Conservation (phyloP, 1,140 invertebrate genomes). For the Anoplolepis gracilipes region DNA sequence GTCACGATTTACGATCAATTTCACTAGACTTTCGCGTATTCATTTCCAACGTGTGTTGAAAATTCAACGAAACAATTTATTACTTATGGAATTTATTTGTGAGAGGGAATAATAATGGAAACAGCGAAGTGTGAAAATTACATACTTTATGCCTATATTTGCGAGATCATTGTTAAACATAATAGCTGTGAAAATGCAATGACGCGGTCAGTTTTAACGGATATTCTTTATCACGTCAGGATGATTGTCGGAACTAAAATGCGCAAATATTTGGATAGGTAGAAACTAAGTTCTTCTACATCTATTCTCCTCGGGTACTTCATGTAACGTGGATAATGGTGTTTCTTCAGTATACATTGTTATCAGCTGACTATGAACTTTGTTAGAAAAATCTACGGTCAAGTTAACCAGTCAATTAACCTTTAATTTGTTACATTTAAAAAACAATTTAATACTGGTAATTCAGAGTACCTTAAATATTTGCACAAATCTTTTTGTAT, state of each 20-base stretch:
- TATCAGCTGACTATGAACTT: constrained; percentile 58
- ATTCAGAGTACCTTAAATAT: constrained; percentile 15
- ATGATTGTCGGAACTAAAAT: constrained; percentile 53
- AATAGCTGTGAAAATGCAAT: constrained; percentile 20
- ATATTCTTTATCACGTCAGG: constrained; percentile 53
- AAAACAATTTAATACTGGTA: constrained; percentile 27
- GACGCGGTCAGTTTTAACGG: constrained; percentile 30
- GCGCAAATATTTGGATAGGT: constrained; percentile 59
- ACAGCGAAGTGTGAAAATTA: constrained; percentile 12
- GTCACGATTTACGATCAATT: constrained; percentile 38
- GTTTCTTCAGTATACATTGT: constrained; percentile 61
- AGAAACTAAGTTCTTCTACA: constrained; percentile 57
- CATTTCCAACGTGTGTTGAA: neutral
- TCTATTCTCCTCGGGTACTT: constrained; percentile 38
- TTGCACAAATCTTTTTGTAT: neutral
- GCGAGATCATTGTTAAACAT: constrained; percentile 25
- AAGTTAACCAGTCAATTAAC: constrained; percentile 43
- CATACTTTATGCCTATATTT: neutral
- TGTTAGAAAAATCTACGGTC: constrained; percentile 51
- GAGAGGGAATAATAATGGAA: neutral
- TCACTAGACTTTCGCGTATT: neutral
- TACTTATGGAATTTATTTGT: constrained; percentile 27
- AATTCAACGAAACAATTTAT: constrained; percentile 30
- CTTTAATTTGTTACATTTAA: neutral
- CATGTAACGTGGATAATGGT: constrained; percentile 56